phyloP scores from a whole-genome alignment of 1,140 invertebrate species.

The Drosophila micromelanica region DNA sequence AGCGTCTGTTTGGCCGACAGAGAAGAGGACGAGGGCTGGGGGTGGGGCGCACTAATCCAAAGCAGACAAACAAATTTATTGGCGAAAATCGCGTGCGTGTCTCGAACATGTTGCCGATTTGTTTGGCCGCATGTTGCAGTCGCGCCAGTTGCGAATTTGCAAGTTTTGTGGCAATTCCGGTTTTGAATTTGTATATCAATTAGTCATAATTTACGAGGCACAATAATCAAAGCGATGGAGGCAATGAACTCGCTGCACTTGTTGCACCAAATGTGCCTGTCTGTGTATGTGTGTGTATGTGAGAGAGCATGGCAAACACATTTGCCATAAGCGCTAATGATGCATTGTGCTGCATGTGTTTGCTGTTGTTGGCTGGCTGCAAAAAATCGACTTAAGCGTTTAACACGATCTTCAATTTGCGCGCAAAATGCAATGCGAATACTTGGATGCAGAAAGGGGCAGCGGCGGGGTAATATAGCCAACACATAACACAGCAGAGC shows the following conservation, averaged over 20 bases:
- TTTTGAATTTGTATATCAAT: conserved; percentile 77
- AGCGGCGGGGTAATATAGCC: conserved; percentile 8
- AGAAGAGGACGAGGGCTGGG: too few species aligned
- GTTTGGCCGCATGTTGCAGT: conserved; percentile 17
- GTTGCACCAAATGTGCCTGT: conserved; percentile 52
- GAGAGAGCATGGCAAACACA: conserved; percentile 59
- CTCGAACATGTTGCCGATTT: conserved; percentile 24
- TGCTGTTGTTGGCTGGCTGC: conserved; percentile 27
- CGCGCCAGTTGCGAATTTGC: conserved; percentile 21
- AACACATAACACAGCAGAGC: conserved; percentile 13
- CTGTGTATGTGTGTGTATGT: conserved; percentile 37
- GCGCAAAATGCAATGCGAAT: conserved; percentile 60
- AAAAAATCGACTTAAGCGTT: conserved; percentile 67
- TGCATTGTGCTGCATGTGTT: conserved; percentile 69
- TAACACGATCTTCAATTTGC: conserved; percentile 83
- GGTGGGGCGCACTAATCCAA: neutral
- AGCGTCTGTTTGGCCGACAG: neutral
- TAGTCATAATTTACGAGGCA: conserved; percentile 77
- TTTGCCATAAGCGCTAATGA: conserved; percentile 79
- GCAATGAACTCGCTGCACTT: conserved; percentile 75
- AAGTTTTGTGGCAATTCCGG: conserved; percentile 19
- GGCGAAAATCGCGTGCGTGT: conserved; percentile 63
- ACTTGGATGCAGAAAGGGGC: conserved; percentile 2
- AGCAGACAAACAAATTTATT: conserved; percentile 32
- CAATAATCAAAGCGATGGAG: conserved; percentile 65